These are phyloP conservation scores for Galleria mellonella DNA, from an alignment of 1,140 invertebrate genomes.

Conservation along the genomic window DNA sequence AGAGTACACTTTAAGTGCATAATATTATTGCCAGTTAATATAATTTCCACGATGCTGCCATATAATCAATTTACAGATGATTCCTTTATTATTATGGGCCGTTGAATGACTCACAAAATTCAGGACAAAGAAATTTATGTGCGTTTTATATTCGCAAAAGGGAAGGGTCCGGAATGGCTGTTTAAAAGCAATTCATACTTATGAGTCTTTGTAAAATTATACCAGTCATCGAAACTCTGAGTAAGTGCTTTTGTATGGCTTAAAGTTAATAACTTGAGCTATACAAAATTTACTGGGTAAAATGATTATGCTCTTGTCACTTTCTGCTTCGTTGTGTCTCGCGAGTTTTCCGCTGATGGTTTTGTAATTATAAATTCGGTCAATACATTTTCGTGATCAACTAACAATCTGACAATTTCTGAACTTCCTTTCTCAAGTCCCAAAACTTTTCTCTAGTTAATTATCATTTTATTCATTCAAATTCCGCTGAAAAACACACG, in stretches of 20 bases:
- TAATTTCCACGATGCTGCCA: neutral
- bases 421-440: too few species aligned
- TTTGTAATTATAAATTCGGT: neutral
- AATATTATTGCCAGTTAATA: neutral
- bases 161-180: constrained; percentile 1
- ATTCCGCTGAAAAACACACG: too few species aligned
- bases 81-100: constrained; percentile 1
- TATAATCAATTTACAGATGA: neutral
- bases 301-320: too few species aligned
- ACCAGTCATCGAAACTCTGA: constrained; percentile 4
- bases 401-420: too few species aligned
- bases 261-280: constrained; percentile 1
- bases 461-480: too few species aligned
- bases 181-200: constrained; percentile 7
- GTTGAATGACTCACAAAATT: constrained; percentile 1
- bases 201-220: constrained; percentile 1
- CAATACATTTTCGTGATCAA: neutral
- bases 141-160: constrained; percentile 6
- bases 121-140: constrained; percentile 6
- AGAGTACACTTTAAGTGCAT: too few species aligned
- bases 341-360: neutral
- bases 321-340: neutral
- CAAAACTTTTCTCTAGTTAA: too few species aligned
- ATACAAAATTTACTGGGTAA: neutral
- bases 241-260: constrained; percentile 3